Percentiles rank a stretch among this genome's conserved stretches.
phyloP scores from a whole-genome alignment of 1,140 invertebrate genomes.

The Meloidogyne chitwoodi region DNA sequence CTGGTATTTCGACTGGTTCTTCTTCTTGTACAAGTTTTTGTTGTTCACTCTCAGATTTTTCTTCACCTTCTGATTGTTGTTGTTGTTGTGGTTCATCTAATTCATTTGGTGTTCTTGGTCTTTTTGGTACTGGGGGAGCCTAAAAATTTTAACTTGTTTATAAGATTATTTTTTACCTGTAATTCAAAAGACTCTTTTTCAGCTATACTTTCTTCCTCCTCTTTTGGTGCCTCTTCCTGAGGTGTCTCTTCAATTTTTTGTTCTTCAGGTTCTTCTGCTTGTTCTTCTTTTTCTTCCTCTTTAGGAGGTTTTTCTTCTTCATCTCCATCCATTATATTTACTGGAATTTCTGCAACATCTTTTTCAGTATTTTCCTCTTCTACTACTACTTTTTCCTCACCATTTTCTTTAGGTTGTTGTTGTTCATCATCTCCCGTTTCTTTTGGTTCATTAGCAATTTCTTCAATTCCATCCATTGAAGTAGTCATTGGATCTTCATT shows the following conservation, averaged over 20 bases:
- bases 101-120: slow-evolving; percentile 57
- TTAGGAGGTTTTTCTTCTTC: slow-evolving; percentile 17
- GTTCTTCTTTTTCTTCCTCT: slow-evolving; percentile 10
- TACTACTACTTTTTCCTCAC: slow-evolving; percentile 4
- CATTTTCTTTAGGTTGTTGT: slow-evolving; percentile 5
- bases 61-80: not conserved
- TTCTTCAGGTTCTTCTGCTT: not conserved
- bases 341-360: slow-evolving; percentile 34
- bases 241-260: slow-evolving; percentile 7
- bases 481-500: slow-evolving; percentile 56
- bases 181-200: slow-evolving; percentile 24
- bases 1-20: not conserved
- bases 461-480: slow-evolving; percentile 57
- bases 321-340: slow-evolving; percentile 30
- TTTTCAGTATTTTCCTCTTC: slow-evolving; percentile 12
- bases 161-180: slow-evolving; percentile 30
- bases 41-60: slow-evolving; percentile 11
- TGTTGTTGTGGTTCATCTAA: slow-evolving; percentile 42
- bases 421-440: not conserved
- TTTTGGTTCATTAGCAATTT: slow-evolving; percentile 12
- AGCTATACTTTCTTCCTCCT: slow-evolving; percentile 28
- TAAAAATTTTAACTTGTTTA: slow-evolving; percentile 35
- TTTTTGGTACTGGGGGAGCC: slow-evolving; percentile 52
- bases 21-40: not conserved
- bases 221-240: slow-evolving; percentile 25